Evolutionary conservation across 1,140 invertebrate species (phyloP), one percentile per base, ranked within the genome.

Genomic region (Archegozetes longisetosus): DNA sequence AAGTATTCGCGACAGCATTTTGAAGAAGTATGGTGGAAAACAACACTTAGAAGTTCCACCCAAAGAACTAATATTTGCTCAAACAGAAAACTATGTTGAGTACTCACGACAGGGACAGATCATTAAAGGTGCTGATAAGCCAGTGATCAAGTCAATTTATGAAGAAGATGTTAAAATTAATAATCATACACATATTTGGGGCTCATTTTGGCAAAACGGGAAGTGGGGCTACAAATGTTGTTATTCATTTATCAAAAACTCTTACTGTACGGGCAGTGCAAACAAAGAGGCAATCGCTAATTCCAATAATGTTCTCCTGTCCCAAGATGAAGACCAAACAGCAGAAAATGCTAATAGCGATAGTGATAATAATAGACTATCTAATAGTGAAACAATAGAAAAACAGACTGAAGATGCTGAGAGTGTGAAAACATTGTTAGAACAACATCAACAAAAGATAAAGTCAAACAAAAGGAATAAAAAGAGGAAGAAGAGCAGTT

Each of bases 211-310:
- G 92, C 80, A 80, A 64, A 80, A 82, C 62, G 90, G 89, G 0
- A 75, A 81, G 58, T 99, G 95, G 95, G 95, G 93, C 0, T 98
- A 85, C 71, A 86, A 86, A 68, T 98, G 95, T 69, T 99, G 95
- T 73, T 83, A 96, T 71, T 90, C 88, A 0, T 84, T 86, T 63
- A 80, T 98, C 0, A 94, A 94, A 73, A 83, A 84, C 70, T 71
- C 72, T 26, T 78, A 80, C 63, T 80, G 77, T 65, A 85, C 88
- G 26, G 90, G 91, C 2, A 84, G 86, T 68, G 76, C 82, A 6
- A 86, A 86, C 17, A 82, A 81, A 68, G 64, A 55, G 24, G 68
- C 69, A 22, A 26, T 53, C n/a, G 28, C 9, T 55, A 26, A 55
- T 9, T 29, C 53, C 26, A 55, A 55, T 55, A 55, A 53, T 23